Evolutionary conservation across 1,140 invertebrate species (phyloP), one percentile per base, ranked within the genome.

Genomic region (Drosophila ercepeae): DNA sequence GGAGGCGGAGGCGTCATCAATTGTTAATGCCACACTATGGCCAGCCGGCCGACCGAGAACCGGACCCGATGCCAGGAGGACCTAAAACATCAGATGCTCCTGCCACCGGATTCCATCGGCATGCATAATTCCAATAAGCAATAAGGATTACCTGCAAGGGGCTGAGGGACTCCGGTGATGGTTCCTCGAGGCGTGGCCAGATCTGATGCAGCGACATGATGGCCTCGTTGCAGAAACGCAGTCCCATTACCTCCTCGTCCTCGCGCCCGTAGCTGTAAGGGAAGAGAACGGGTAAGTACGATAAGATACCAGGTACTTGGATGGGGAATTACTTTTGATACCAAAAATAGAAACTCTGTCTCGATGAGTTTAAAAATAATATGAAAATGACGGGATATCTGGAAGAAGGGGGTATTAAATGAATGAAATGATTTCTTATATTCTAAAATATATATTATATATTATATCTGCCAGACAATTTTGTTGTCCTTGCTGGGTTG

Each of bases 201-300:
- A 97, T 93, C 90, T 97, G 96, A 36, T 95, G 94, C 16, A 97
- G 92, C 75, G 96, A 96, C 93, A 98, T 96, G 68, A 96, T 95
- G 34, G 96, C 95, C 91, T 98, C 97, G 88, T 97, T 97, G 92
- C 96, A 97, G 92, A 98, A 98, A 89, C 96, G 96, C 58, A 98
- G 92, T 0, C 97, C 97, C 96, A 98, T 97, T 9, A 97, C 96
- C 91, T 98, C 97, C 89, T 98, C 97, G 89, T 98, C 97, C 92
- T 98, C 97, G 32, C 97, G 92, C 0, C 97, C 97, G 83, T 98
- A 97, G 52, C 97, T 95, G 84, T 1, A 77, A 41, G 34, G 11
- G 32, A 23, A 11, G 13, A 27, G 18, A 64, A 52, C 8, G 53
- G 8, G 7, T 51, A 7, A 14, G 23, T 16, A 11, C 27, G 7